Evolutionary conservation across 2,113 vertebrate genomes (phyloP), one percentile per base, ranked within the genome.

Genomic region (Gobius niger): DNA sequence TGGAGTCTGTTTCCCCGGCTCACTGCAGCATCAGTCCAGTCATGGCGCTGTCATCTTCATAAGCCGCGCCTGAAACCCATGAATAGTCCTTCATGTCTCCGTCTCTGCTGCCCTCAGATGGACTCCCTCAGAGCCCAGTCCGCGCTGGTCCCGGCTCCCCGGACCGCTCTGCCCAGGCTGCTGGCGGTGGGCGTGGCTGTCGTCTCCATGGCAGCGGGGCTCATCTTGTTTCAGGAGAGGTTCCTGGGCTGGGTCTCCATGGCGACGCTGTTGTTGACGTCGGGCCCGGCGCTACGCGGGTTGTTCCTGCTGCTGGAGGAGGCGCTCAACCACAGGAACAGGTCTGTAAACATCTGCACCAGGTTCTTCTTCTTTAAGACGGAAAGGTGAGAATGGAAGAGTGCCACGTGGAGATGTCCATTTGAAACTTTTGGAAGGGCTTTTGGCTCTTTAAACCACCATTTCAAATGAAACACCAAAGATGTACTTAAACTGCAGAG

Each of bases 301-400:
- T 2, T 82, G 11, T 90, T 68, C 65, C 82, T 89, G 63, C 62
- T 92, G n/a, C n/a, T 49, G 6, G 88, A 91, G 74, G 90, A 91
- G 65, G 60, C 69, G 68, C 46, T 84, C 2, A n/a, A 77, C 56
- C 91, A 91, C 42, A 72, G 66, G 41, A 75, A 61, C 16, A 87
- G 91, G 92, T 92, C 24, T 24, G 24, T 24, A 3, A 2, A 24
- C 24, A 24, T 3, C 24, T 24, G 24, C 24, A 24, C 3, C 24
- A 1, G 24, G 1, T 24, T 24, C 3, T 24, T 24, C 1, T 24
- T 24, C 24, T 24, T 24, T 24, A 24, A 24, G 24, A 3, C 24
- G 24, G 3, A 3, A 24, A 24, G 24, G 24, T 24, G 24, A n/a
- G n/a, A n/a, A n/a, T n/a, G n/a, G n/a, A n/a, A n/a, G n/a, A n/a